A percentile compares a stretch with the other conserved stretches of the same genome.
These are phyloP conservation scores for Calyptomena viridis DNA, from an alignment of 2,113 vertebrate species.

Conservation along the genomic window DNA sequence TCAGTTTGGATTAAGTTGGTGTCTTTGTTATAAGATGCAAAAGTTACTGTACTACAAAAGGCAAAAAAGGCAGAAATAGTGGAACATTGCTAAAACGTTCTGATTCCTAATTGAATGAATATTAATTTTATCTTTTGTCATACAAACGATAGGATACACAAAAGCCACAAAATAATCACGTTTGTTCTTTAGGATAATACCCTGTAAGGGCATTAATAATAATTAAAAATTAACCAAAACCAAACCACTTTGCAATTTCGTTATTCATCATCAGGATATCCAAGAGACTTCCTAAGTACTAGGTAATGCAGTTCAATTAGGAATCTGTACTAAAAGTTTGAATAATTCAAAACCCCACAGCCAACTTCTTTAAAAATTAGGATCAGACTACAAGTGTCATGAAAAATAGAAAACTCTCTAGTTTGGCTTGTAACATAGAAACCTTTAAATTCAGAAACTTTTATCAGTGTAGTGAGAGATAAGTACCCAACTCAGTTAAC, in stretches of 20 bases:
- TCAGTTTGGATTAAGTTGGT: background rate
- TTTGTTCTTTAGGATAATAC: background rate
- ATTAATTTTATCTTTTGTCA: background rate
- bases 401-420: background rate
- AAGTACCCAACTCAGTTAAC: background rate
- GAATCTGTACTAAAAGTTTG: background rate
- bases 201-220: background rate
- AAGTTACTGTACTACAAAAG: background rate
- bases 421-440: rapidly evolving
- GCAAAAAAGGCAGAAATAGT: background rate
- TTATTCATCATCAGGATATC: background rate
- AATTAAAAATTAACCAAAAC: background rate
- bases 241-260: background rate
- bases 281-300: background rate
- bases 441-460: background rate
- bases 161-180: background rate
- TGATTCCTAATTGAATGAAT: background rate
- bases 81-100: background rate
- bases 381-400: background rate
- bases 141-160: background rate
- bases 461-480: rapidly evolving
- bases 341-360: background rate
- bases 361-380: background rate
- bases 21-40: background rate
- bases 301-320: background rate